These are phyloP conservation scores for Prunella fulvescens DNA, from an alignment of 2,113 vertebrate genomes.

Conservation along the genomic window DNA sequence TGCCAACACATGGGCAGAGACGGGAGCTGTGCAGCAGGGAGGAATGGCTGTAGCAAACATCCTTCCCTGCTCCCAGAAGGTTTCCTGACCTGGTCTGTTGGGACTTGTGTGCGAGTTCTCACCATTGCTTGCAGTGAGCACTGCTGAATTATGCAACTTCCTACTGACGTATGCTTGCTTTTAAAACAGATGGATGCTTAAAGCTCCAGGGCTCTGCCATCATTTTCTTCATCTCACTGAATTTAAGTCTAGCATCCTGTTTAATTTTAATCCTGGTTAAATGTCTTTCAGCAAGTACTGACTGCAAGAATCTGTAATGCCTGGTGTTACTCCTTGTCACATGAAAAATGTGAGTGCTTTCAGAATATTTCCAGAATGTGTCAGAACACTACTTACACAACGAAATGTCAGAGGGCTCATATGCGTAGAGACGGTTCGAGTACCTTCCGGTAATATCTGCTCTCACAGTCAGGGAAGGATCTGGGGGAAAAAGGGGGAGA, in stretches of 20 bases:
- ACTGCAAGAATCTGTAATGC: neutral
- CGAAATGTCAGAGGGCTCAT: slow-evolving; percentile 82
- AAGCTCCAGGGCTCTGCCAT: neutral
- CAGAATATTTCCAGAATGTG: neutral
- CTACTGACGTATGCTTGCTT: neutral
- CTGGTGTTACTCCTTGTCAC: neutral
- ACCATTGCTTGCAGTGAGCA: accelerated
- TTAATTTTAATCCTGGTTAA: neutral
- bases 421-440: slow-evolving; percentile 90
- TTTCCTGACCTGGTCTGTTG: neutral
- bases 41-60: neutral
- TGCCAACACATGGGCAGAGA: accelerated
- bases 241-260: neutral
- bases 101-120: neutral
- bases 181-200: neutral
- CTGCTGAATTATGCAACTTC: neutral
- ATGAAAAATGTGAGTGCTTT: neutral
- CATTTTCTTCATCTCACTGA: neutral
- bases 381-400: slow-evolving; percentile 79
- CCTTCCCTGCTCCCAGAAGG: neutral
- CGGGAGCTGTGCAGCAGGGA: neutral
- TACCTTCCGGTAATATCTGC: slow-evolving; percentile 92
- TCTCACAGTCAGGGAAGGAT: slow-evolving; percentile 93
- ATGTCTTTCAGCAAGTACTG: neutral
- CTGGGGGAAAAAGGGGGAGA: slow-evolving; percentile 61